Conservation (phyloP, 2,113 vertebrate genomes). For the Prietella phreatophila region DNA sequence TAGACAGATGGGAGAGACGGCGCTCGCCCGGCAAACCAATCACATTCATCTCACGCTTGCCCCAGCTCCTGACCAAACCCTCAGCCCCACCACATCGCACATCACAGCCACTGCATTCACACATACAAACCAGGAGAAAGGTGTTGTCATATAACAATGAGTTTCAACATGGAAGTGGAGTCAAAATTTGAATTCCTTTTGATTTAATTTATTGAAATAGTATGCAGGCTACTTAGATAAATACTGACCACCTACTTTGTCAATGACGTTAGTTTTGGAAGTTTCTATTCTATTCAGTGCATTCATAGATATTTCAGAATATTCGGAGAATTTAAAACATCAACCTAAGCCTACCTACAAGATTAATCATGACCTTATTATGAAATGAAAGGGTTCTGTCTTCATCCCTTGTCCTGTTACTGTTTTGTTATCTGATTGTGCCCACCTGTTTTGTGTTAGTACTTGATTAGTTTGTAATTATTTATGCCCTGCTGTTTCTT, state of each 20-base stretch:
- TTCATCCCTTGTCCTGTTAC: background rate
- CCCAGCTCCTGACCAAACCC: constrained; percentile 63
- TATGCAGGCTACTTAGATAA: background rate
- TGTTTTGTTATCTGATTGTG: background rate
- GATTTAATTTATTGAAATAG: background rate
- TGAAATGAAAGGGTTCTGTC: background rate
- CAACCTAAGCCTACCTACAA: background rate
- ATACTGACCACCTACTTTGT: background rate
- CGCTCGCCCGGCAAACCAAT: constrained; percentile 78
- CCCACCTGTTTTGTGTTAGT: background rate
- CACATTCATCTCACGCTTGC: constrained; percentile 76
- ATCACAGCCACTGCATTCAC: constrained; percentile 41
- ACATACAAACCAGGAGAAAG: constrained; percentile 7
- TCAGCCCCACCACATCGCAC: constrained; percentile 68
- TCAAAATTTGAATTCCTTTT: background rate
- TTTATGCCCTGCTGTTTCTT: background rate
- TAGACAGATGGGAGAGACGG: constrained; percentile 81
- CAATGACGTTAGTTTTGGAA: background rate
- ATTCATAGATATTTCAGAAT: background rate
- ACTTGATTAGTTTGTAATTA: background rate
- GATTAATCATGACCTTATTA: background rate
- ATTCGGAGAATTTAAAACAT: background rate
- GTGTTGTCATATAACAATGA: constrained; percentile 4
- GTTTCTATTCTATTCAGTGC: background rate
- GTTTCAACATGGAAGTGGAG: background rate